Conservation (phyloP, 2,113 vertebrate genomes). For the Chelonoidis abingdonii region DNA sequence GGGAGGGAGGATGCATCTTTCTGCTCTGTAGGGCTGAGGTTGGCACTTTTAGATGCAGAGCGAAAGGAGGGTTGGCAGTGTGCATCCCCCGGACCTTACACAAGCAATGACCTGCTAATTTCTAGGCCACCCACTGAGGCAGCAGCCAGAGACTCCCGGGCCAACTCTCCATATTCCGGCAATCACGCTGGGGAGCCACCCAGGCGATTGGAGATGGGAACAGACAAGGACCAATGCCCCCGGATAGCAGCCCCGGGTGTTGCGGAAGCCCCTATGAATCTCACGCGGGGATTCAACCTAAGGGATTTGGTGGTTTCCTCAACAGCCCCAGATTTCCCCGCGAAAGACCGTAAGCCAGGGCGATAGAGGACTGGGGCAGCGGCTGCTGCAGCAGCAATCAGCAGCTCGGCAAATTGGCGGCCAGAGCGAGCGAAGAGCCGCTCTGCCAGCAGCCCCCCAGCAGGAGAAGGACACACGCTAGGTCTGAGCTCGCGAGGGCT, state of each 20-base stretch:
- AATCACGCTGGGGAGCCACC: constrained; percentile 32
- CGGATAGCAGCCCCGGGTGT: background rate
- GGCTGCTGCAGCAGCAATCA: no score
- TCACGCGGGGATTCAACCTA: background rate
- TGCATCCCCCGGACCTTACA: background rate
- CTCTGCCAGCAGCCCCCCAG: background rate
- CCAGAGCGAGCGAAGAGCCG: no score
- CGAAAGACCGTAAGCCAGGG: background rate
- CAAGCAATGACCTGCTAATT: background rate
- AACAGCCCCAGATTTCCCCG: background rate
- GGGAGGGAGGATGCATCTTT: background rate
- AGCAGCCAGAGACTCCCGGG: background rate
- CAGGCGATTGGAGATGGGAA: background rate
- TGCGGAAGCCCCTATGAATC: background rate
- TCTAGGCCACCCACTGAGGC: background rate
- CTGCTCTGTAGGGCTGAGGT: background rate
- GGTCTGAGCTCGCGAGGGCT: background rate
- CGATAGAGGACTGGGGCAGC: background rate
- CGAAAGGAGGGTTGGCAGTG: background rate
- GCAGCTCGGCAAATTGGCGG: no score
- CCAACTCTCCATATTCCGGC: background rate
- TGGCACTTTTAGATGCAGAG: background rate
- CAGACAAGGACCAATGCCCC: background rate
- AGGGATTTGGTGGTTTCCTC: background rate
- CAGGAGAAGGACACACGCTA: no score